Conservation (phyloP, 2,888 invertebrate species). For the Trichopoda pennipes region DNA sequence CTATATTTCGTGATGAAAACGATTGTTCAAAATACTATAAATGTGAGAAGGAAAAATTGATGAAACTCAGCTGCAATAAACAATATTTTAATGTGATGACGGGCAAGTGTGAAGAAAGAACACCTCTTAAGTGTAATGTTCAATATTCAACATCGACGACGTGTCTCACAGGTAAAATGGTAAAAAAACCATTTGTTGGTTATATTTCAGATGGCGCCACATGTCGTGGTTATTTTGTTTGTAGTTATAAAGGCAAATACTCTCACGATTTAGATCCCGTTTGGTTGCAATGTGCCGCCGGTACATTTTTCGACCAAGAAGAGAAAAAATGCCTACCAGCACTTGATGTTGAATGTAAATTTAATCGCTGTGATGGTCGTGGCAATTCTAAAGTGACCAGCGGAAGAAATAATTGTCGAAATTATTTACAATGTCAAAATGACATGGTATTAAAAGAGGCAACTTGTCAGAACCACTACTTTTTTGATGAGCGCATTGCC, state of each 20-base stretch:
- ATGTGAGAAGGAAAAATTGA: slow-evolving; percentile 70
- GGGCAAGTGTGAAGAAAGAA: slow-evolving; percentile 70
- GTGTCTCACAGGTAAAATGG: slow-evolving; percentile 63
- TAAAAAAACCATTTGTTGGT: slow-evolving; percentile 32
- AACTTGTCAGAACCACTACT: slow-evolving; percentile 73
- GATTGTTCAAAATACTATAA: slow-evolving; percentile 75
- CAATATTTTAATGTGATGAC: slow-evolving; percentile 73
- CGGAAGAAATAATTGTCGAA: slow-evolving; percentile 74
- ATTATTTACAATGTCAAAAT: slow-evolving; percentile 73
- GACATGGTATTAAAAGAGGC: slow-evolving; percentile 55
- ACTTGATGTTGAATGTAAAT: slow-evolving; percentile 70
- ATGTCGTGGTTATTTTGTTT: slow-evolving; percentile 77
- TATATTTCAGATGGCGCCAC: slow-evolving; percentile 60
- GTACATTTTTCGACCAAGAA: slow-evolving; percentile 72
- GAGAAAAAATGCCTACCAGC: slow-evolving; percentile 69
- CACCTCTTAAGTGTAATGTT: slow-evolving; percentile 69
- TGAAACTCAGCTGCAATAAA: not conserved
- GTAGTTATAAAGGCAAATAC: slow-evolving; percentile 69
- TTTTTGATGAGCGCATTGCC: slow-evolving; percentile 74
- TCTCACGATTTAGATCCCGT: slow-evolving; percentile 71
- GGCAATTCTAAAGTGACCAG: slow-evolving; percentile 72
- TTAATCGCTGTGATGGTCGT: slow-evolving; percentile 78
- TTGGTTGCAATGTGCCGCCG: slow-evolving; percentile 75
- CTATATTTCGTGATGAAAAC: slow-evolving; percentile 71
- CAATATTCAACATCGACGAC: slow-evolving; percentile 70